These are phyloP conservation scores for Drosophila miranda DNA, from an alignment of 1,140 invertebrate species.

Conservation along the genomic window DNA sequence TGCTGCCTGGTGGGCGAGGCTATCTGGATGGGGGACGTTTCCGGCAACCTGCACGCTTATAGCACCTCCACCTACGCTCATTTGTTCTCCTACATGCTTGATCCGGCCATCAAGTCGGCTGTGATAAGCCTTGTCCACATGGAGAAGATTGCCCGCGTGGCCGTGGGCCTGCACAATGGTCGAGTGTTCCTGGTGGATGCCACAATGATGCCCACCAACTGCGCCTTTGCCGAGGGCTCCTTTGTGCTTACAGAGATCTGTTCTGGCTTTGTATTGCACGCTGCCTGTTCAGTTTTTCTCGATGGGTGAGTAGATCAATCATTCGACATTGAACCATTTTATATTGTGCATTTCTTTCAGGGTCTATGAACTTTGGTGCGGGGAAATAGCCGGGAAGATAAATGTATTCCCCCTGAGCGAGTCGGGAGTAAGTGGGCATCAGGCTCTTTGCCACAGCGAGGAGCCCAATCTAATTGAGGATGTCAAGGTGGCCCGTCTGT, in stretches of 20 bases:
- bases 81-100: constrained; percentile 85
- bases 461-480: constrained; percentile 81
- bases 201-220: constrained; percentile 85
- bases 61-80: constrained; percentile 84
- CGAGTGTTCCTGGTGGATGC: constrained; percentile 88
- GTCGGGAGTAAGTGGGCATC: constrained; percentile 85
- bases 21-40: constrained; percentile 94
- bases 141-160: constrained; percentile 86
- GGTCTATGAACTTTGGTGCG: constrained; percentile 88
- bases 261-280: constrained; percentile 85
- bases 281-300: constrained; percentile 83
- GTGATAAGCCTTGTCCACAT: constrained; percentile 87
- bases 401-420: constrained; percentile 86
- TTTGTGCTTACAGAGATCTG: constrained; percentile 91
- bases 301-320: constrained; percentile 78
- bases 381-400: constrained; percentile 89
- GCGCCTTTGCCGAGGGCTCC: constrained; percentile 86
- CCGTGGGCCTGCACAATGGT: constrained; percentile 89
- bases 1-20: constrained; percentile 85
- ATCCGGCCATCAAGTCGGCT: constrained; percentile 83
- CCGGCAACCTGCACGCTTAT: constrained; percentile 91
- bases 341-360: constrained; percentile 61
- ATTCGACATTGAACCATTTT: background rate
- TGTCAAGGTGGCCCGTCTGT: constrained; percentile 86
- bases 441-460: constrained; percentile 75